A percentile compares a stretch with the other conserved stretches of the same genome.
Evolutionary conservation across 2,797 vertebrate genomes (phyloP).

Genomic region (Enteromius anoplus): DNA sequence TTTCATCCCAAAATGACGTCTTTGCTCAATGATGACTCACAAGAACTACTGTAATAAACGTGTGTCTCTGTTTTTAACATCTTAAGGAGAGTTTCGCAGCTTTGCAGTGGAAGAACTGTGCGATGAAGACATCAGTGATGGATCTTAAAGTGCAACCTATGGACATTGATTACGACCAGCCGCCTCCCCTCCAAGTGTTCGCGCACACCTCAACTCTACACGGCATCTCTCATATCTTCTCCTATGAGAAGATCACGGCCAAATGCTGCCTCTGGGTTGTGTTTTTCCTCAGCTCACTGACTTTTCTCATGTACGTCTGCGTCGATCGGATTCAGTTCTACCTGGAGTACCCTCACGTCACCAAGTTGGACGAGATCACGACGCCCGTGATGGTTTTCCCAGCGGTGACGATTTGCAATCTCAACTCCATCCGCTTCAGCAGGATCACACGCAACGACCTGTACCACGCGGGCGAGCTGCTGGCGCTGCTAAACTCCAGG

Average conservation of each 20-base stretch:
- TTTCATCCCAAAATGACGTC: not conserved
- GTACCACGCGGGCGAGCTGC: conserved; percentile 96
- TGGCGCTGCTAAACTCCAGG: conserved; percentile 96
- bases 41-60: not conserved
- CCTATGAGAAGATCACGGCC: conserved; percentile 88
- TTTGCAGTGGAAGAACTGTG: conserved; percentile 13
- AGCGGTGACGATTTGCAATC: conserved; percentile 96
- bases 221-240: conserved; percentile 97
- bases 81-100: not conserved
- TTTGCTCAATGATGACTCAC: not conserved
- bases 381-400: conserved; percentile 90
- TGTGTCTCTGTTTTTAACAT: not conserved
- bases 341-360: conserved; percentile 95
- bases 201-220: conserved; percentile 95
- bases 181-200: conserved; percentile 92
- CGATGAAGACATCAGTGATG: conserved; percentile 73
- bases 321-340: conserved; percentile 96
- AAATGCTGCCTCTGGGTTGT: conserved; percentile 91
- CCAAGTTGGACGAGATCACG: conserved; percentile 93
- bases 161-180: conserved; percentile 84
- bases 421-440: conserved; percentile 98
- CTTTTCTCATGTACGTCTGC: conserved; percentile 89
- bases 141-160: conserved; percentile 92
- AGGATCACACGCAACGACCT: conserved; percentile 95
- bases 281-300: conserved; percentile 91